Evolutionary conservation across 1,140 invertebrate genomes (phyloP).

Genomic region (Drosophila serrata): DNA sequence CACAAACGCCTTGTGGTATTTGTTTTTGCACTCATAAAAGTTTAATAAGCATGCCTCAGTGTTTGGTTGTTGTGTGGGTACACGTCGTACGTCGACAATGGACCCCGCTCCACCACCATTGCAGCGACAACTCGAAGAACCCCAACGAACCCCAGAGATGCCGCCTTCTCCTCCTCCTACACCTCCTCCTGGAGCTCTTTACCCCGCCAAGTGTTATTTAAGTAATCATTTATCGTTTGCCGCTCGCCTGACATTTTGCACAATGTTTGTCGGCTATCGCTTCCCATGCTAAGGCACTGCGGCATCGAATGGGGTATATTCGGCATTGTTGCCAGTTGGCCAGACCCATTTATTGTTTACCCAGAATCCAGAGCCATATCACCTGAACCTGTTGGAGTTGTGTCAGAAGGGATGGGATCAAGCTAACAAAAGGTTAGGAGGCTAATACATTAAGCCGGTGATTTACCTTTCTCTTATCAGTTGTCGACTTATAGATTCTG

Average conservation of each 20-base stretch:
- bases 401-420: neutral
- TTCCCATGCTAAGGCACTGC: neutral
- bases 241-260: conserved; percentile 50
- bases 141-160: conserved; percentile 1
- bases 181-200: neutral
- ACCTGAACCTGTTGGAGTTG: neutral
- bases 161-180: neutral
- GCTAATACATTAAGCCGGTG: neutral
- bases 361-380: conserved; percentile 7
- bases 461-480: neutral
- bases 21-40: conserved; percentile 71
- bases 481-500: neutral
- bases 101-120: conserved; percentile 24
- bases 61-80: conserved; percentile 31
- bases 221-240: conserved; percentile 62
- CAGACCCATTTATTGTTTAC: neutral
- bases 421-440: neutral
- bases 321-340: neutral
- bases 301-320: conserved; percentile 2
- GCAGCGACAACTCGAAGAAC: conserved; percentile 5
- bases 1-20: conserved; percentile 47
- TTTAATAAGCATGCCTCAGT: conserved; percentile 63
- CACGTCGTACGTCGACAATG: conserved; percentile 30
- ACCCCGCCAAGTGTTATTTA: conserved; percentile 48
- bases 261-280: conserved; percentile 41